phyloP scores from a whole-genome alignment of 2,113 vertebrate species.

The Phasianus colchicus region DNA sequence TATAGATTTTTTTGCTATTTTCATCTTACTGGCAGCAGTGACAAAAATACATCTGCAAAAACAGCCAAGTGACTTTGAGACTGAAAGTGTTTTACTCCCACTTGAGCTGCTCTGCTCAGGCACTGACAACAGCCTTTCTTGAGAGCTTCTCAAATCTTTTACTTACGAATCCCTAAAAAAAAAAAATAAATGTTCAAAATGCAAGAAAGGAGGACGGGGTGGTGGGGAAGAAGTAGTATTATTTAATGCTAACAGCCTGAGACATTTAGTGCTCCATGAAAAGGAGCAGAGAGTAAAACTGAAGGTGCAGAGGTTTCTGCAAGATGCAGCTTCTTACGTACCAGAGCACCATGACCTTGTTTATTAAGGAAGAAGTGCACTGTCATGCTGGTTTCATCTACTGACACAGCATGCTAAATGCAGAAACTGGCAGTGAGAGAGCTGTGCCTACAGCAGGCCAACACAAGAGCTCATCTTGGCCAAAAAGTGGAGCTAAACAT shows the following conservation, averaged over 20 bases:
- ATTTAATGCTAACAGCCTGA: not conserved
- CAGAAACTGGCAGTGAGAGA: not conserved
- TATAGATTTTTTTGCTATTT: not conserved
- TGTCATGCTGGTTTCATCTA: not conserved
- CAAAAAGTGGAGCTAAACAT: not conserved
- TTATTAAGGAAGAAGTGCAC: not conserved
- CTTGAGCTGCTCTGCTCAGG: not conserved
- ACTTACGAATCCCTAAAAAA: not conserved
- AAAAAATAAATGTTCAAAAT: not conserved
- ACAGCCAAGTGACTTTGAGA: not conserved
- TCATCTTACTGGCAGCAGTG: not conserved
- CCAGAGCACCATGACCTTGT: not conserved
- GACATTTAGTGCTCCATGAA: not conserved
- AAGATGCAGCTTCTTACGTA: not conserved
- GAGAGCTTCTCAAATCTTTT: not conserved
- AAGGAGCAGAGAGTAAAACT: not conserved
- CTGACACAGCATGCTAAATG: not conserved
- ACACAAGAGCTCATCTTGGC: not conserved
- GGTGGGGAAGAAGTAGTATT: not conserved
- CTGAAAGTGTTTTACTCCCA: not conserved
- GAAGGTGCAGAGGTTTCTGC: not conserved
- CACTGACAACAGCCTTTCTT: not conserved
- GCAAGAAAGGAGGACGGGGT: fast-evolving
- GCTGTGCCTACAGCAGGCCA: not conserved
- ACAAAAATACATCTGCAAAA: not conserved